phyloP scores from a whole-genome alignment of 2,888 invertebrate genomes.

The Eristalis pertinax region DNA sequence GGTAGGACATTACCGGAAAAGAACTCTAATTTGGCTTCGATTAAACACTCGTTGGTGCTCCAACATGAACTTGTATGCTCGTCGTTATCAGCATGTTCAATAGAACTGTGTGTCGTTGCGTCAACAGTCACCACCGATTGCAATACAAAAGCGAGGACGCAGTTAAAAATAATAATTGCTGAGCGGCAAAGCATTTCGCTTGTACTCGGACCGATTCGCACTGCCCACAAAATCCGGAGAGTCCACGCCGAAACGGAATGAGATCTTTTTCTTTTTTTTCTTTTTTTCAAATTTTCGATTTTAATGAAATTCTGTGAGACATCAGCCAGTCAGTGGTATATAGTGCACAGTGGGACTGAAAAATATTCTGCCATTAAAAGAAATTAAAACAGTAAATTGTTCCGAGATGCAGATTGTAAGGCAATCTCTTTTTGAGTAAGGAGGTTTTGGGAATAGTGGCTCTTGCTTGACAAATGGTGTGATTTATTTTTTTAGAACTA shows the following conservation, averaged over 20 bases:
- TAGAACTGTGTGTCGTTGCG: constrained; percentile 17
- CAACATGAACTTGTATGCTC: constrained; percentile 27
- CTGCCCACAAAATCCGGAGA: constrained; percentile 43
- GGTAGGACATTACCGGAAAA: constrained; percentile 50
- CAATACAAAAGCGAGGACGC: constrained; percentile 35
- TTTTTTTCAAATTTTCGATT: constrained; percentile 48
- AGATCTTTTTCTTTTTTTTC: constrained; percentile 16
- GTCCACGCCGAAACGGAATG: constrained; percentile 50
- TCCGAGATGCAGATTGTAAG: too few species aligned
- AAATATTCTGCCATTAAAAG: not conserved
- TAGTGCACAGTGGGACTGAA: constrained; percentile 16
- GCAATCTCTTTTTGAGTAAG: too few species aligned
- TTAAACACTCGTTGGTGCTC: constrained; percentile 60
- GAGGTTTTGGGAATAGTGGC: too few species aligned
- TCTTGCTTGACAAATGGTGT: too few species aligned
- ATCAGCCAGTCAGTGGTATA: not conserved
- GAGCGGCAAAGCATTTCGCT: constrained; percentile 51
- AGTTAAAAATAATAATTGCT: constrained; percentile 42
- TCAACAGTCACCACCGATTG: constrained; percentile 27
- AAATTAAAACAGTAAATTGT: not conserved
- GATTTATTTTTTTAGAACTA: too few species aligned
- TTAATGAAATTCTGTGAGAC: constrained; percentile 49
- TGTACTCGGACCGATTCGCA: constrained; percentile 65
- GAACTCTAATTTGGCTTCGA: constrained; percentile 56
- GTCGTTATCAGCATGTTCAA: constrained; percentile 26